A percentile compares a stretch with the other conserved stretches of the same genome.
phyloP scores from a whole-genome alignment of 2,113 vertebrate genomes.

The Morphnarchus princeps region DNA sequence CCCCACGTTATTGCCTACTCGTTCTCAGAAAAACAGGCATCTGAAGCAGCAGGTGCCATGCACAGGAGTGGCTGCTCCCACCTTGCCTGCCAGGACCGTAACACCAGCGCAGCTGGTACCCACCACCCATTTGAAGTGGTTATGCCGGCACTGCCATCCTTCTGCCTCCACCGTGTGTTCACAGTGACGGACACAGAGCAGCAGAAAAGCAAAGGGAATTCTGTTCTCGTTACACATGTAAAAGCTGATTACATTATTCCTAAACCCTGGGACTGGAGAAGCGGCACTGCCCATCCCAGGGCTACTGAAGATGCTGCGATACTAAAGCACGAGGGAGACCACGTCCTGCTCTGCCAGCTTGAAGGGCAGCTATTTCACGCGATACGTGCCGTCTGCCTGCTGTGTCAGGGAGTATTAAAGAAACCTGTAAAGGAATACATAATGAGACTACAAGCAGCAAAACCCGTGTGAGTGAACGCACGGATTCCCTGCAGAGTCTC shows the following conservation, averaged over 20 bases:
- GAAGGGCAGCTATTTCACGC: background rate
- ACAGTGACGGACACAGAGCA: background rate
- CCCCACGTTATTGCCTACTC: background rate
- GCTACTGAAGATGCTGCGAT: background rate
- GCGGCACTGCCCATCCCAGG: background rate
- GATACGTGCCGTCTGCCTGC: background rate
- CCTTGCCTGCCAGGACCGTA: background rate
- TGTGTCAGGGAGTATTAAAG: background rate
- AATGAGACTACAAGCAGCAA: background rate
- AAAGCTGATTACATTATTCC: background rate
- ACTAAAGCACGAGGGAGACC: background rate
- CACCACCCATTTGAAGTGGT: fast-evolving
- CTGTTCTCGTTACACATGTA: background rate
- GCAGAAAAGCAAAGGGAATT: background rate
- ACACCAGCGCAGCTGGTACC: background rate
- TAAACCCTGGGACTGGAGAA: background rate
- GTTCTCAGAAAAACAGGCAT: background rate
- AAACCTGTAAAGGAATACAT: background rate
- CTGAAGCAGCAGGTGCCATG: background rate
- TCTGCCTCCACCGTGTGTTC: fast-evolving
- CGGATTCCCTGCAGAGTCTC: background rate
- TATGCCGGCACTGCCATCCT: fast-evolving
- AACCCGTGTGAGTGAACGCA: background rate
- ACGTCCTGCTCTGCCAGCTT: background rate
- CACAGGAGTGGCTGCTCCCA: background rate